These are phyloP conservation scores for Temnothorax longispinosus DNA, from an alignment of 1,140 invertebrate genomes.

Conservation along the genomic window DNA sequence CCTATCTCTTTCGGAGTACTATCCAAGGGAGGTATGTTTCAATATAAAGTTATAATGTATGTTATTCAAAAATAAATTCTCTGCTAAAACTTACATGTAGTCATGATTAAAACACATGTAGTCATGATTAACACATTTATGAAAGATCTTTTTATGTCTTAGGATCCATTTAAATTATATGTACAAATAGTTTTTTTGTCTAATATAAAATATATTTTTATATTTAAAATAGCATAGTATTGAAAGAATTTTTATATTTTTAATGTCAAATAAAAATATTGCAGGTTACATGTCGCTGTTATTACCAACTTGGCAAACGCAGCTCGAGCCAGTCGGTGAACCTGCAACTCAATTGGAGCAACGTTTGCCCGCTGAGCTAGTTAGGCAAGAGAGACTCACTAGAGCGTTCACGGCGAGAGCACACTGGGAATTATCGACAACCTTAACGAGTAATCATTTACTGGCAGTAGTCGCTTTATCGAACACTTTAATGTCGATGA, in stretches of 20 bases:
- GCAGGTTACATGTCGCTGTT: conserved; percentile 95
- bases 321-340: conserved; percentile 84
- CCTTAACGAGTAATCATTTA: conserved; percentile 98
- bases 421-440: conserved; percentile 98
- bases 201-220: background rate
- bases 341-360: conserved; percentile 86
- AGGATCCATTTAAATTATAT: background rate
- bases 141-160: background rate
- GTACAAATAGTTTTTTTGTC: background rate
- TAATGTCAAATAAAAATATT: conserved; percentile 23
- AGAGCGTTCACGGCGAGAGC: conserved; percentile 93
- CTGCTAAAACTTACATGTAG: background rate
- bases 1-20: conserved; percentile 99
- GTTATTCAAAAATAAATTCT: background rate
- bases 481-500: conserved; percentile 99
- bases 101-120: conserved; percentile 5
- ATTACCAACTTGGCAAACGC: conserved; percentile 93
- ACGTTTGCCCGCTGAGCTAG: conserved; percentile 90
- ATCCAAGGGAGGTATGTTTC: conserved; percentile 91
- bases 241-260: conserved; percentile 7
- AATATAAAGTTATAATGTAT: background rate
- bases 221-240: conserved; percentile 10
- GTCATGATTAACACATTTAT: background rate
- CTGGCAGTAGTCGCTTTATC: conserved; percentile 97
- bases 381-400: conserved; percentile 91